Evolutionary conservation across 2,113 vertebrate species (phyloP).

Genomic region (Vidua macroura): DNA sequence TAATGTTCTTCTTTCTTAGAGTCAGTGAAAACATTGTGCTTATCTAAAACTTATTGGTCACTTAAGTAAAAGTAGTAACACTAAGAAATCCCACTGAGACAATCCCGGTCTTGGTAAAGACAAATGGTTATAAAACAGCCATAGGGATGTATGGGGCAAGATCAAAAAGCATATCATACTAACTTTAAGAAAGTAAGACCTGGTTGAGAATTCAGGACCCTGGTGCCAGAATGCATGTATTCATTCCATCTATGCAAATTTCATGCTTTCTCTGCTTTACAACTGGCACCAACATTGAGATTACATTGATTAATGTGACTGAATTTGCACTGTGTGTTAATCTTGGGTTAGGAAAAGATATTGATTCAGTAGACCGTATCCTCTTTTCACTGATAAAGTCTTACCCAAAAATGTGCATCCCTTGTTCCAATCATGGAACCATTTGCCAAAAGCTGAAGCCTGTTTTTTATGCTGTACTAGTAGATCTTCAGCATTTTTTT

Average conservation of each 20-base stretch:
- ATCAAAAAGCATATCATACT: neutral
- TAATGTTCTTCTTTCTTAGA: neutral
- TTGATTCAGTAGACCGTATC: neutral
- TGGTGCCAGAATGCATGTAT: neutral
- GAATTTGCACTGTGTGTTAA: neutral
- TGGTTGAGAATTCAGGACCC: neutral
- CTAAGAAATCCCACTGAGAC: neutral
- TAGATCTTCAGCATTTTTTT: neutral
- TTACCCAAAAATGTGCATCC: neutral
- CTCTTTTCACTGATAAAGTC: neutral
- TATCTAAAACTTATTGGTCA: neutral
- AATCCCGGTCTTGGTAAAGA: neutral
- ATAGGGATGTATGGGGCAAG: neutral
- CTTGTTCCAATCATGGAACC: neutral
- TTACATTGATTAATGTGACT: neutral
- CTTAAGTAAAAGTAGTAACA: neutral
- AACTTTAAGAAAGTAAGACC: neutral
- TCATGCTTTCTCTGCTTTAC: neutral
- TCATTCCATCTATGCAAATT: neutral
- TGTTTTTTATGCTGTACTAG: neutral
- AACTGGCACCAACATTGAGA: neutral
- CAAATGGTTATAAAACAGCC: neutral
- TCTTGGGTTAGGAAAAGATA: neutral
- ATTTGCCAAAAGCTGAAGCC: neutral
- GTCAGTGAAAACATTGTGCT: neutral